These are phyloP conservation scores for Xenopus laevis DNA, from an alignment of 2,113 vertebrate species.

Conservation along the genomic window DNA sequence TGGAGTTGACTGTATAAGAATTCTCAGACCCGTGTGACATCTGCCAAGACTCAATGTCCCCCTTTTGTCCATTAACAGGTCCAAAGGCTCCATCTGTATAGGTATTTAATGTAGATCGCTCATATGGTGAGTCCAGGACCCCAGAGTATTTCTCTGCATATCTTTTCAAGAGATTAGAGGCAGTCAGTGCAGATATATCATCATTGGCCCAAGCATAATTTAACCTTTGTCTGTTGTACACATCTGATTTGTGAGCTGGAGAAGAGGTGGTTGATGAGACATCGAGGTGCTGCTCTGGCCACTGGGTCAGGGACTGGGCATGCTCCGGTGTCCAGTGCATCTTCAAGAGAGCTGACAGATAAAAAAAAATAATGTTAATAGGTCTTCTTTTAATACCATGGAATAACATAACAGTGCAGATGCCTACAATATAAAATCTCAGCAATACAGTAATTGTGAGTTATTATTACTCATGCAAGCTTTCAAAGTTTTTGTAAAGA, in stretches of 20 bases:
- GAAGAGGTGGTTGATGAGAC: slow-evolving; percentile 95
- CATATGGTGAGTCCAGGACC: slow-evolving; percentile 83
- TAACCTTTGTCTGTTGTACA: slow-evolving; percentile 77
- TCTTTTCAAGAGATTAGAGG: slow-evolving; percentile 93
- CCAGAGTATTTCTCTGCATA: slow-evolving; percentile 95
- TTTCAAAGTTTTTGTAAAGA: too few species aligned
- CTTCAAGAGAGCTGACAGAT: slow-evolving; percentile 74
- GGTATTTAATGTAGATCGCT: slow-evolving; percentile 70
- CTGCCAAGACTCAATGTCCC: slow-evolving; percentile 84
- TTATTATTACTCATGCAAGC: too few species aligned
- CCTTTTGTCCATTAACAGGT: slow-evolving; percentile 77
- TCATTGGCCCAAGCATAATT: slow-evolving; percentile 96
- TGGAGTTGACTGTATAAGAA: slow-evolving; percentile 71
- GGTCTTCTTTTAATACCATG: too few species aligned
- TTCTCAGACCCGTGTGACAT: slow-evolving; percentile 71
- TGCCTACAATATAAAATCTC: too few species aligned
- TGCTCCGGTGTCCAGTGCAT: slow-evolving; percentile 99
- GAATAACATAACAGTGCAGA: too few species aligned
- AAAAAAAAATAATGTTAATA: slow-evolving; percentile 9
- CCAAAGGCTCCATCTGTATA: slow-evolving; percentile 78
- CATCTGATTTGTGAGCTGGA: slow-evolving; percentile 87
- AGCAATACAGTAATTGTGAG: too few species aligned
- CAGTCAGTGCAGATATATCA: slow-evolving; percentile 92
- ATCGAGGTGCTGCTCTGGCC: slow-evolving; percentile 97
- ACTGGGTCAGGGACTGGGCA: slow-evolving; percentile 72